Evolutionary conservation across 2,113 vertebrate species (phyloP).

Genomic region (Erinaceus europaeus): DNA sequence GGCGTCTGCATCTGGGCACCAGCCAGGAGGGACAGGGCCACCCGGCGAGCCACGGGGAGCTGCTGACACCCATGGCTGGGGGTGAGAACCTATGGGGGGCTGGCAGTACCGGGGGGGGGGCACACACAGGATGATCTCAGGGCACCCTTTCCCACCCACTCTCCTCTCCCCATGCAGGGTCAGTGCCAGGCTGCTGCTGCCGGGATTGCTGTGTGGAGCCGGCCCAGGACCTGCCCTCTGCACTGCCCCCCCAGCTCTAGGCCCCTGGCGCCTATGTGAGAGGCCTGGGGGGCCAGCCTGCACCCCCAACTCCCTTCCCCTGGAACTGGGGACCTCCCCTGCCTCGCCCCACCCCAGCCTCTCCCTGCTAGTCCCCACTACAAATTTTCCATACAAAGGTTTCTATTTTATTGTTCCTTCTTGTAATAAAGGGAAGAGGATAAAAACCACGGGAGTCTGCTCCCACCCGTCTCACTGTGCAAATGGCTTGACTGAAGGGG

Average conservation of each 20-base stretch:
- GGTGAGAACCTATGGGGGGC: constrained; percentile 68
- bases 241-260: constrained; percentile 46
- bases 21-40: constrained; percentile 88
- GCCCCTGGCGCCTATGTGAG: neutral
- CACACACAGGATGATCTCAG: neutral
- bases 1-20: constrained; percentile 93
- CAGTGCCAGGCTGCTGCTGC: constrained; percentile 61
- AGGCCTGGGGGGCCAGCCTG: neutral
- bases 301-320: neutral
- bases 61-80: constrained; percentile 81
- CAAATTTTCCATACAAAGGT: constrained; percentile 82
- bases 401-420: constrained; percentile 84
- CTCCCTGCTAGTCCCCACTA: neutral
- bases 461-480: too few species aligned
- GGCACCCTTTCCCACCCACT: neutral
- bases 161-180: constrained; percentile 12
- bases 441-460: too few species aligned
- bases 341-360: neutral
- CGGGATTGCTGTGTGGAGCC: constrained; percentile 65
- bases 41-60: constrained; percentile 81
- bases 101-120: neutral
- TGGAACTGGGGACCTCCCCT: neutral
- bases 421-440: constrained; percentile 82
- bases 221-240: neutral
- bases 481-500: too few species aligned